These are phyloP conservation scores for Gisinianus flammeolus DNA, from an alignment of 2,888 invertebrate genomes.

Conservation along the genomic window DNA sequence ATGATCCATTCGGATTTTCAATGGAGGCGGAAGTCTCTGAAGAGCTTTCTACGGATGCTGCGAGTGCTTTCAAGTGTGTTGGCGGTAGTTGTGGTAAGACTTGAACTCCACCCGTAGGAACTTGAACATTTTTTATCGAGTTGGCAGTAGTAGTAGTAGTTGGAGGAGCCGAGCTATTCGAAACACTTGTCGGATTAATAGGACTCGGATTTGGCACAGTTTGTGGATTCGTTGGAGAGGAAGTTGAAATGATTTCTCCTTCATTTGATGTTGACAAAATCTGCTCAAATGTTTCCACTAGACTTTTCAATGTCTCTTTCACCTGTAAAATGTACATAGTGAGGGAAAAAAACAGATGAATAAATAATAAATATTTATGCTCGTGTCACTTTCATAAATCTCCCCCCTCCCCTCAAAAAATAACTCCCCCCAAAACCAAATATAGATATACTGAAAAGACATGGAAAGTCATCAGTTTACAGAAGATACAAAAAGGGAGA, in stretches of 20 bases:
- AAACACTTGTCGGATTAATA: slow-evolving; percentile 12
- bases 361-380: background rate
- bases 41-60: background rate
- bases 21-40: background rate
- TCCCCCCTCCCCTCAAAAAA: too few relatives aligned
- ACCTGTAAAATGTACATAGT: slow-evolving; percentile 44
- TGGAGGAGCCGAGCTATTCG: background rate
- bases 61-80: background rate
- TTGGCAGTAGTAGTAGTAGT: background rate
- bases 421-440: too few relatives aligned
- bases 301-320: slow-evolving; percentile 55
- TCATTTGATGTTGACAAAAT: slow-evolving; percentile 52
- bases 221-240: background rate
- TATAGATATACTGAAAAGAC: background rate
- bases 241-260: background rate
- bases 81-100: slow-evolving; percentile 21
- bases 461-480: background rate
- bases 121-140: slow-evolving; percentile 6
- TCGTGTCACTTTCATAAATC: background rate
- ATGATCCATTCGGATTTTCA: background rate
- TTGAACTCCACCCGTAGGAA: slow-evolving; percentile 17
- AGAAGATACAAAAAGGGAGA: too few relatives aligned
- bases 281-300: slow-evolving; percentile 57
- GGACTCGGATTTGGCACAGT: slow-evolving; percentile 20
- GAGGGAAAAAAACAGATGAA: background rate